Evolutionary conservation across 2,113 vertebrate species (phyloP), one percentile per base, ranked within the genome.

Genomic region (Xenopus borealis): DNA sequence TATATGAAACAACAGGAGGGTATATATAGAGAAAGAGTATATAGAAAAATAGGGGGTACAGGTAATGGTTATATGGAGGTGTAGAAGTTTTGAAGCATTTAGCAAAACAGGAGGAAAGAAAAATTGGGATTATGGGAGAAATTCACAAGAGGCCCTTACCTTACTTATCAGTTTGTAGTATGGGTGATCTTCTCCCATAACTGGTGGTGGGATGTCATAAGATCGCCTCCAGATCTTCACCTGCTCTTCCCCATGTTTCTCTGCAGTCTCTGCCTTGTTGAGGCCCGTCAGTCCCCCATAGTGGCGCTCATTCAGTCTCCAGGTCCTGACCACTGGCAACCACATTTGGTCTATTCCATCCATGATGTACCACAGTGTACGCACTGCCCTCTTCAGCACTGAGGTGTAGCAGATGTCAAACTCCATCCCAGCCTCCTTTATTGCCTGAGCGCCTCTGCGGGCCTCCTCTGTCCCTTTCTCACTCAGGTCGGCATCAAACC

Each of bases 211-310:
- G 80, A 83, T 92, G 84, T 96, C 95, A 0, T 89, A 97, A 65
- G 95, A 97, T 7, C 95, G 90, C n/a, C 95, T 90, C 95, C 95
- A 97, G 87, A 97, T 88, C 84, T 96, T 96, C 67, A 97, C 95
- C 85, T 97, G 95, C 83, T 94, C 94, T 84, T 97, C 95, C 0
- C 95, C 95, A 0, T 97, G 95, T 79, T 95, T 95, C 11, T 86
- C 93, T 0, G 95, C 95, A 0, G 95, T 97, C 89, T 97, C 94
- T 0, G 95, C 95, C 82, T 97, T 97, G 89, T 96, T 96, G 65
- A 97, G 93, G 6, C 94, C 95, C 0, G 94, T 97, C 80, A 97
- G 91, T 57, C 94, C 95, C 6, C 95, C 95, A 0, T 97, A 97
- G 86, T 97, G 95, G 11, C 95, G 91, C 82, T 97, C 95, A 0